A percentile compares a stretch with the other conserved stretches of the same genome.
These are phyloP conservation scores for Oscheius sp. DNA, from an alignment of 1,140 invertebrate genomes.

Conservation along the genomic window DNA sequence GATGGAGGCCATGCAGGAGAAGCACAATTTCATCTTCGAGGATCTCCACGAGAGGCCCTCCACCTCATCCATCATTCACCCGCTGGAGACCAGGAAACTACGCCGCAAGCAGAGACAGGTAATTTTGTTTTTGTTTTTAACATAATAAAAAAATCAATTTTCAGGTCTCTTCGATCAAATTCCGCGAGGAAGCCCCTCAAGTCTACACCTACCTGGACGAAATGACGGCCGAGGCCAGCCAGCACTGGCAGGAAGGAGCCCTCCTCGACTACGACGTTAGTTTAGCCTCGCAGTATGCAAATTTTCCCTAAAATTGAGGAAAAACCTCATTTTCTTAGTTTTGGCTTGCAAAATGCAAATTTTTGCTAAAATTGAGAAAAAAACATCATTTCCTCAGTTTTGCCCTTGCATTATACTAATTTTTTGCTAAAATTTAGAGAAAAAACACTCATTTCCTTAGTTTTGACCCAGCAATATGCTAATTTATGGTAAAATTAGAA, in stretches of 20 bases:
- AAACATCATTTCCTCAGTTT: no score
- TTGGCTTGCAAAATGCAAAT: not conserved
- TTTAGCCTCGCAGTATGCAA: not conserved
- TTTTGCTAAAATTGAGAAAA: not conserved
- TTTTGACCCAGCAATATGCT: no score
- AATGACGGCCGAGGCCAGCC: not conserved
- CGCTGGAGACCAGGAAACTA: slow-evolving; percentile 2
- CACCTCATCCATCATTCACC: slow-evolving; percentile 35
- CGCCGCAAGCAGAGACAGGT: slow-evolving; percentile 18
- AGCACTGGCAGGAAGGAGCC: slow-evolving; percentile 34
- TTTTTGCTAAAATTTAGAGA: no score
- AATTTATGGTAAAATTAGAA: no score
- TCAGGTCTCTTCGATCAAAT: slow-evolving; percentile 31
- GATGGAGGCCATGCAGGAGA: slow-evolving; percentile 44
- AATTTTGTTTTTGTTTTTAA: not conserved
- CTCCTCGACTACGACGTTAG: slow-evolving; percentile 19
- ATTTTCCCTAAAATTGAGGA: not conserved
- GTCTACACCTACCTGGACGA: slow-evolving; percentile 42
- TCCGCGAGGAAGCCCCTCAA: slow-evolving; percentile 18
- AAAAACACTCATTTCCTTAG: no score
- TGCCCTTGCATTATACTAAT: no score
- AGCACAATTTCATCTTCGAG: slow-evolving; percentile 37
- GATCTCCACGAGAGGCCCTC: slow-evolving; percentile 25
- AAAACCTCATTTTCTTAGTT: not conserved
- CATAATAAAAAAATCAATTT: not conserved